Conservation (phyloP, 2,113 vertebrate species). For the Setophaga kirtlandii region DNA sequence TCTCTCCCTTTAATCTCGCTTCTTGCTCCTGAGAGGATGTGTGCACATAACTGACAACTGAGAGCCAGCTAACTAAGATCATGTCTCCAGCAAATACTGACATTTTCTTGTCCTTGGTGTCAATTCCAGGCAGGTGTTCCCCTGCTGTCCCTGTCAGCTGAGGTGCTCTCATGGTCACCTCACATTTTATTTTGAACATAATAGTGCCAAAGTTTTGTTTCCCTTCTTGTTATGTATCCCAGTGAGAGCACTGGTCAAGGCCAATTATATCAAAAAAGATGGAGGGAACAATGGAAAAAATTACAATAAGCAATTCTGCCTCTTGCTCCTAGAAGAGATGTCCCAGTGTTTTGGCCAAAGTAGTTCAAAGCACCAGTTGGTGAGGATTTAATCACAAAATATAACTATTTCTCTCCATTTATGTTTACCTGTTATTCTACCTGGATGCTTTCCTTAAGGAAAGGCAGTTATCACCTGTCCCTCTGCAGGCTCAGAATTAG, state of each 20-base stretch:
- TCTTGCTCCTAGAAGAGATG: neutral
- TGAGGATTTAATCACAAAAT: neutral
- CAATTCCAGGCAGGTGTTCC: neutral
- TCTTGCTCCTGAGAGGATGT: neutral
- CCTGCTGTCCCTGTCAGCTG: neutral
- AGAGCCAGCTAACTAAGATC: neutral
- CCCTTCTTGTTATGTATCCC: neutral
- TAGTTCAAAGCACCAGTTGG: neutral
- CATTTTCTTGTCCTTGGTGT: neutral
- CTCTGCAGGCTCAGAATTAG: neutral
- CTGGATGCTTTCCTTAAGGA: neutral
- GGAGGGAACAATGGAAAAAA: neutral
- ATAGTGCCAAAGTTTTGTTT: neutral
- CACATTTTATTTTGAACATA: neutral
- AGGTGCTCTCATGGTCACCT: neutral
- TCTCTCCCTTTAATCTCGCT: neutral
- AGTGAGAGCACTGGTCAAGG: neutral
- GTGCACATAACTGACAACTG: neutral
- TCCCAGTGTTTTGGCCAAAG: neutral
- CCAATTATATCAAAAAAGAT: neutral
- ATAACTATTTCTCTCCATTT: neutral
- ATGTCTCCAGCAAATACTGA: neutral
- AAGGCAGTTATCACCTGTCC: neutral
- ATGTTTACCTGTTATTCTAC: neutral
- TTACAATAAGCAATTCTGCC: neutral